A percentile compares a stretch with the other conserved stretches of the same genome.
Conservation (phyloP, 2,113 vertebrate species). For the Agapornis roseicollis region DNA sequence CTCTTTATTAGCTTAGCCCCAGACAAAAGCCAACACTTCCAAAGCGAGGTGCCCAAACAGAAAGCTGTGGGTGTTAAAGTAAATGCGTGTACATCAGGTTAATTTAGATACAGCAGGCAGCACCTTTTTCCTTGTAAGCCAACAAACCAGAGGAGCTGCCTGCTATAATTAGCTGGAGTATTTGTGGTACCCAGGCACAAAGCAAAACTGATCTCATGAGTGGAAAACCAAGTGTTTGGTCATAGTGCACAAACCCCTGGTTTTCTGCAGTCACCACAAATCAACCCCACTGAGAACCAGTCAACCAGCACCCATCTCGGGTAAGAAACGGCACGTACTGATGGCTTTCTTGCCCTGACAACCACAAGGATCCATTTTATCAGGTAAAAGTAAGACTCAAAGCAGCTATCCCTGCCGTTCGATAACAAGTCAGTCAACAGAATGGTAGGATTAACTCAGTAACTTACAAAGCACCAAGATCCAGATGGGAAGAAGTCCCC, state of each 20-base stretch:
- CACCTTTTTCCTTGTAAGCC: constrained; percentile 8
- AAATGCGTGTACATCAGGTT: background rate
- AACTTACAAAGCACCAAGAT: background rate
- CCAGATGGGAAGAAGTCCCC: background rate
- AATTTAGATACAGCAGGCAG: background rate
- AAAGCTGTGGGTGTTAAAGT: background rate
- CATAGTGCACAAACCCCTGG: background rate
- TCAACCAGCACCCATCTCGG: background rate
- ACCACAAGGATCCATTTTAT: background rate
- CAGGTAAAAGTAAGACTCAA: background rate
- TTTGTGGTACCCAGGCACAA: background rate
- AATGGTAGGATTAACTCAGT: background rate
- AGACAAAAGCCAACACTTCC: background rate
- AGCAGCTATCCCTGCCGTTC: background rate
- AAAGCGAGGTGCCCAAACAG: background rate
- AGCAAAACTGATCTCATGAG: background rate
- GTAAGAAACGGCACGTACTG: background rate
- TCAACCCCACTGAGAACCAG: background rate
- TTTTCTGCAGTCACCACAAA: background rate
- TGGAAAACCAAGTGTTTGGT: constrained; percentile 12
- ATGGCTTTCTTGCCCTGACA: background rate
- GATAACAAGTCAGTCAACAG: background rate
- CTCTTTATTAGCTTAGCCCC: background rate
- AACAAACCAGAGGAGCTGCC: background rate
- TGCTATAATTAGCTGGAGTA: constrained; percentile 16